These are phyloP conservation scores for Aplysina aerophoba DNA, from an alignment of 37 sponge, comb jelly and placozoan genomes.

Conservation along the genomic window DNA sequence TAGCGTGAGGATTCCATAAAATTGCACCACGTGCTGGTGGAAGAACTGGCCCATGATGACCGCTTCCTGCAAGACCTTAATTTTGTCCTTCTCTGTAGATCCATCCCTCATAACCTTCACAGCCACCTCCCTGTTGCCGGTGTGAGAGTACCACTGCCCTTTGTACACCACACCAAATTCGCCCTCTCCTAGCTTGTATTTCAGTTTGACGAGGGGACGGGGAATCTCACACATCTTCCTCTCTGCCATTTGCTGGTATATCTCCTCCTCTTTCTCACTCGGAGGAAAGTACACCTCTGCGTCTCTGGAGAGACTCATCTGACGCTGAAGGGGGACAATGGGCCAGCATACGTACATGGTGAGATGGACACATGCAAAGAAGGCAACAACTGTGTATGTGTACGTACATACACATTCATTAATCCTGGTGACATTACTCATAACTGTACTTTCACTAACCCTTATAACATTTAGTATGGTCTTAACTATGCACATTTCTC, in stretches of 20 bases:
- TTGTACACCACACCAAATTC: constrained; percentile 28
- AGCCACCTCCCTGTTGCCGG: constrained; percentile 7
- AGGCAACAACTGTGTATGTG: not conserved
- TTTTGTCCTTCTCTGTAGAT: not conserved
- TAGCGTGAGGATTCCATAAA: constrained; percentile 13
- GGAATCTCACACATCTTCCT: constrained; percentile 16
- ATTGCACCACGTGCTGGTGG: constrained; percentile 20
- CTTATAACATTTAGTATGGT: too few relatives aligned
- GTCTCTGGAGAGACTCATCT: not conserved
- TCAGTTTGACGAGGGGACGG: not conserved
- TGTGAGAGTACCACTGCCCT: constrained; percentile 4
- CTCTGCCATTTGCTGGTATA: constrained; percentile 30
- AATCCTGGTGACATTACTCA: too few relatives aligned
- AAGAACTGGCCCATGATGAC: constrained; percentile 15
- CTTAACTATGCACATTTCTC: too few relatives aligned
- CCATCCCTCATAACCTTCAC: not conserved
- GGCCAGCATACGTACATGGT: not conserved
- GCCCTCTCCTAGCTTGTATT: not conserved
- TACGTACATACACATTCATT: not conserved
- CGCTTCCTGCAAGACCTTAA: constrained; percentile 10
- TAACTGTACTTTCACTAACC: too few relatives aligned
- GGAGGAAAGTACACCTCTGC: constrained; percentile 24
- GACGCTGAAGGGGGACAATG: not conserved
- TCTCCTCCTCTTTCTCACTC: constrained; percentile 34
- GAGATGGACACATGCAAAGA: too few relatives aligned